Conservation (phyloP, 2,888 invertebrate species). For the Ophraella communa region DNA sequence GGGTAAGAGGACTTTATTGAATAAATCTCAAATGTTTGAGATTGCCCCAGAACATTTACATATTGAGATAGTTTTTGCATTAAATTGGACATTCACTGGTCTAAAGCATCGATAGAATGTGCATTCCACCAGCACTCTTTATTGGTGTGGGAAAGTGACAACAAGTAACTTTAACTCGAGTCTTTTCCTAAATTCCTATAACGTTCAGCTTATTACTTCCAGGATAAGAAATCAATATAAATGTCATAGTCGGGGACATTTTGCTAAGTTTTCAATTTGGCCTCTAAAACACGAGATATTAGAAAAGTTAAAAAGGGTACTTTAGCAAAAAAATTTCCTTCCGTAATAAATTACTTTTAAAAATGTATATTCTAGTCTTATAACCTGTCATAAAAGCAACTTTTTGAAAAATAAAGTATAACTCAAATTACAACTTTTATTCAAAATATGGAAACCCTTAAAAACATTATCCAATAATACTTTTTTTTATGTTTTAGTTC, state of each 20-base stretch:
- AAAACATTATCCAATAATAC: too few relatives aligned
- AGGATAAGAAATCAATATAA: constrained; percentile 30
- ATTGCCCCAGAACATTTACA: constrained; percentile 14
- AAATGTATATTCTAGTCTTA: too few relatives aligned
- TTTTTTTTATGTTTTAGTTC: too few relatives aligned
- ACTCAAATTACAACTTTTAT: too few relatives aligned
- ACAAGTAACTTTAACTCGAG: constrained; percentile 15
- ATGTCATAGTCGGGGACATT: constrained; percentile 12
- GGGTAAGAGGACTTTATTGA: too few relatives aligned
- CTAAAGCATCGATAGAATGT: constrained; percentile 18
- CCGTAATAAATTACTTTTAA: too few relatives aligned
- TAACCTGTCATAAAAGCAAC: too few relatives aligned
- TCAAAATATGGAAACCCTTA: too few relatives aligned
- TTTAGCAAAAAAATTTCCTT: too few relatives aligned
- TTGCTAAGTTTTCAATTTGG: neutral
- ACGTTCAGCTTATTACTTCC: constrained; percentile 24
- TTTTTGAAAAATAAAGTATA: too few relatives aligned
- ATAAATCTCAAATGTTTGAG: neutral
- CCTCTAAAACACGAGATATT: neutral
- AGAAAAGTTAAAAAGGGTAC: neutral
- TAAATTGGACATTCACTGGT: constrained; percentile 20
- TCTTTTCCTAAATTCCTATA: constrained; percentile 26
- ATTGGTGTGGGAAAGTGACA: constrained; percentile 22
- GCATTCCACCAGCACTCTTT: constrained; percentile 25
- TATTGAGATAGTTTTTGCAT: constrained; percentile 14